Evolutionary conservation across 2,113 vertebrate species (phyloP).

Genomic region (Serinus canaria): DNA sequence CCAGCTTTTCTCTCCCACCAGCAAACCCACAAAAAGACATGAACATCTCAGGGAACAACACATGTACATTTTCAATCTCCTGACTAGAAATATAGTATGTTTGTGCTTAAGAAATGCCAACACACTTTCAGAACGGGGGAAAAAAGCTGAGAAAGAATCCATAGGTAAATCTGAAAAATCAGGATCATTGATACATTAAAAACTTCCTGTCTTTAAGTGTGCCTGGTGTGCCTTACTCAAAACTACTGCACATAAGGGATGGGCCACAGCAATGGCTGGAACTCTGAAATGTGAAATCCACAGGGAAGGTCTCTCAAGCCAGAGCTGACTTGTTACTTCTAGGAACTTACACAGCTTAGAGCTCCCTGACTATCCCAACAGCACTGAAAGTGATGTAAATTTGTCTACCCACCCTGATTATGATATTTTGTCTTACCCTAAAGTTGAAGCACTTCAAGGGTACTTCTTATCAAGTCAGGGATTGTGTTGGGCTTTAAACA

Average conservation of each 20-base stretch:
- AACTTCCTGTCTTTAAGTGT: background rate
- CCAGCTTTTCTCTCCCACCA: background rate
- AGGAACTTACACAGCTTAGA: background rate
- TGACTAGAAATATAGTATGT: background rate
- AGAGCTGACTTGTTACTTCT: background rate
- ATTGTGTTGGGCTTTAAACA: background rate
- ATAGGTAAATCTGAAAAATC: background rate
- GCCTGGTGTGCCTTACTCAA: background rate
- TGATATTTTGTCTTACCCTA: background rate
- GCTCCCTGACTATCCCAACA: background rate
- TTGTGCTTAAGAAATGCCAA: background rate
- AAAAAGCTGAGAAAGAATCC: background rate
- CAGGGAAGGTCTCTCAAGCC: background rate
- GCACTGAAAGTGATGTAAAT: background rate
- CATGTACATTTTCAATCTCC: background rate
- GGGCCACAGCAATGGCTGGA: background rate
- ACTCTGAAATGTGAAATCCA: background rate
- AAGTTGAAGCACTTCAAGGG: background rate
- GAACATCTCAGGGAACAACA: background rate
- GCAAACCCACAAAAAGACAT: background rate
- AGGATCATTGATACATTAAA: rapidly evolving
- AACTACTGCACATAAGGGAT: background rate
- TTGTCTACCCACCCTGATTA: background rate
- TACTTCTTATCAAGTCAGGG: background rate
- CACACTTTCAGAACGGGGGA: background rate